These are phyloP conservation scores for Leptinotarsa undecemlineata DNA, from an alignment of 1,140 invertebrate genomes.

Conservation along the genomic window DNA sequence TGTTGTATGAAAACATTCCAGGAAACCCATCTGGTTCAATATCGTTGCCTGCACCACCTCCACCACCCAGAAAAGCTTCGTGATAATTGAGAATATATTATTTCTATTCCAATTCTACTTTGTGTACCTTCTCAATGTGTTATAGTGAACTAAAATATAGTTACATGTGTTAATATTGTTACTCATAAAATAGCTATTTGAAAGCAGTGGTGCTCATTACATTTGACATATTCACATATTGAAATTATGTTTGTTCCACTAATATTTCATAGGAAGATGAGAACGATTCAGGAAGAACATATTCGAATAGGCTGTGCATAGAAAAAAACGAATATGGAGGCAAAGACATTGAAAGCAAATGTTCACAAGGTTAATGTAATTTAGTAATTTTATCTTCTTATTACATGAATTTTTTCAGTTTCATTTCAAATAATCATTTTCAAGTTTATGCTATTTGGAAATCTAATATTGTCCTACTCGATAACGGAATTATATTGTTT, in stretches of 20 bases:
- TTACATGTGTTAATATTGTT: slow-evolving; percentile 16
- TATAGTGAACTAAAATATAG: slow-evolving; percentile 16
- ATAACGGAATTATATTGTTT: too few relatives aligned
- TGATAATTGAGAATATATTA: slow-evolving; percentile 36
- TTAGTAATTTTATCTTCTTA: too few relatives aligned
- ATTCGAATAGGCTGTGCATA: neutral
- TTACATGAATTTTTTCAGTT: too few relatives aligned
- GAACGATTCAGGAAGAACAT: neutral
- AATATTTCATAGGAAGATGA: neutral
- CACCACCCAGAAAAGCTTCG: slow-evolving; percentile 43
- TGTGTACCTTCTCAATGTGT: slow-evolving; percentile 44
- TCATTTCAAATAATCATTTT: too few relatives aligned
- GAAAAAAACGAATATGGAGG: too few relatives aligned
- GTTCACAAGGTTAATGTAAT: too few relatives aligned
- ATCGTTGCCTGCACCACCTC: slow-evolving; percentile 41
- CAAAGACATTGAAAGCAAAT: too few relatives aligned
- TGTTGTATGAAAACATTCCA: slow-evolving; percentile 55
- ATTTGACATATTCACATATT: neutral
- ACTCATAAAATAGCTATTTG: neutral
- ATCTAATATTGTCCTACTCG: too few relatives aligned
- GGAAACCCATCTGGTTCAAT: slow-evolving; percentile 35
- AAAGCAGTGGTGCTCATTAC: slow-evolving; percentile 3
- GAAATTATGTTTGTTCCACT: neutral
- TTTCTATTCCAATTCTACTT: slow-evolving; percentile 39
- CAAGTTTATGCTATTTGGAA: too few relatives aligned